Evolutionary conservation across 2,113 vertebrate genomes (phyloP).

Genomic region (Sakesphorus luctuosus): DNA sequence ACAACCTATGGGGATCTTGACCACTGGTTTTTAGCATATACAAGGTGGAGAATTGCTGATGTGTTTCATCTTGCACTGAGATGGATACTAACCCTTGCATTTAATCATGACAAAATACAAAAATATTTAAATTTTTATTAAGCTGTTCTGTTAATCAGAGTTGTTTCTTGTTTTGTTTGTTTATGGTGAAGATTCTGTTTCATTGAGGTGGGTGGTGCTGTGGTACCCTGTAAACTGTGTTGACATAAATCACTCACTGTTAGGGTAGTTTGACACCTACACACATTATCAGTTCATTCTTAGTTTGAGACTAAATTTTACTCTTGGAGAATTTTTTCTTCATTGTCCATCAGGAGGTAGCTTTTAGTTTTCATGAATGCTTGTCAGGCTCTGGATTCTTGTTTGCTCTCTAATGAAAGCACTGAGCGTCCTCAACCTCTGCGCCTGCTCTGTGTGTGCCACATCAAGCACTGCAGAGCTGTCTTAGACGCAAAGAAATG

Average conservation of each 20-base stretch:
- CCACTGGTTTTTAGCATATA: not conserved
- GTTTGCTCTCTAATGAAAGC: slow-evolving; percentile 2
- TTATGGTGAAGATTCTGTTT: not conserved
- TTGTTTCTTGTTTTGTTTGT: not conserved
- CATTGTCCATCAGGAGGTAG: not conserved
- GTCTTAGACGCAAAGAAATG: not conserved
- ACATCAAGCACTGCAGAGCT: slow-evolving; percentile 24
- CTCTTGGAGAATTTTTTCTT: not conserved
- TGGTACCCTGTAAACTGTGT: not conserved
- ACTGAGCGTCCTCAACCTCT: not conserved
- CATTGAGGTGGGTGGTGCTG: not conserved
- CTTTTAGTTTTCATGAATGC: not conserved
- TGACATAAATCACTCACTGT: not conserved
- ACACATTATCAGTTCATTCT: not conserved
- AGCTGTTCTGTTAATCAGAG: not conserved
- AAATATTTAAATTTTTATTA: not conserved
- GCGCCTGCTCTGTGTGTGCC: slow-evolving; percentile 23
- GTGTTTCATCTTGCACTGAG: not conserved
- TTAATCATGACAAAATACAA: not conserved
- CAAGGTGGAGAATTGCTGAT: not conserved
- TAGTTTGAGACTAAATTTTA: not conserved
- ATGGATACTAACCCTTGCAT: not conserved
- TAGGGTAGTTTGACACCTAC: not conserved
- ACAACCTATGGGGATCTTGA: not conserved
- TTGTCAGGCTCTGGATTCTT: slow-evolving; percentile 1